Conservation (phyloP, 2,888 invertebrate species). For the Caenorhabditis drosophilae region DNA sequence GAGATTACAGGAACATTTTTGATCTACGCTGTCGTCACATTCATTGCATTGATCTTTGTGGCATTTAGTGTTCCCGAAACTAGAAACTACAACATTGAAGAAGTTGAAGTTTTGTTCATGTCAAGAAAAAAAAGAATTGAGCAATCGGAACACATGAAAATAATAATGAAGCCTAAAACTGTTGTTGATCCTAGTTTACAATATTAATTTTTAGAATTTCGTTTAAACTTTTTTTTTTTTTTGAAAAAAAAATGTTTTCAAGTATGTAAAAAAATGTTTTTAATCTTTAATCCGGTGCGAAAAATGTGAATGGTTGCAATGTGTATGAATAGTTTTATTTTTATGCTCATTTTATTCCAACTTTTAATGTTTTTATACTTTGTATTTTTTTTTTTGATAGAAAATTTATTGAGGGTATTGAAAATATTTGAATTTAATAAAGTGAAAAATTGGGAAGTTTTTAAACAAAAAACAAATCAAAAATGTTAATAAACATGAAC, state of each 20-base stretch:
- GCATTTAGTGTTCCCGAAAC: slow-evolving; percentile 73
- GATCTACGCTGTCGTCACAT: slow-evolving; percentile 72
- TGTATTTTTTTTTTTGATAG: background rate
- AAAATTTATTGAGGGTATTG: no score
- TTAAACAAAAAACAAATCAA: no score
- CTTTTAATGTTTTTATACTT: no score
- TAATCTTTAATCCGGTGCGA: no score
- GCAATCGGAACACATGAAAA: slow-evolving; percentile 4
- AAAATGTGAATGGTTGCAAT: no score
- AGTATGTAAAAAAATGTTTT: no score
- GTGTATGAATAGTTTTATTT: no score
- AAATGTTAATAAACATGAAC: no score
- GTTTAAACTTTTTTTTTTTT: no score
- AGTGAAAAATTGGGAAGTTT: no score
- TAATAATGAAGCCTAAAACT: background rate
- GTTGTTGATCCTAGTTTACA: slow-evolving; percentile 1
- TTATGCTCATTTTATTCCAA: no score
- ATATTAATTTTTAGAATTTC: background rate
- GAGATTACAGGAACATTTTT: slow-evolving; percentile 73
- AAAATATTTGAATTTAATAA: no score
- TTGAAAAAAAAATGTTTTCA: slow-evolving; percentile 1
- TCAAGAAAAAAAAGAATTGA: slow-evolving; percentile 12
- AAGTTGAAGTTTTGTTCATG: slow-evolving; percentile 67
- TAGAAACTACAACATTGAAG: slow-evolving; percentile 72
- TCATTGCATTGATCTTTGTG: slow-evolving; percentile 71